Base-by-base conservation (phyloP, 2,888 invertebrate species). In the Camptogramma bilineatum region DNA sequence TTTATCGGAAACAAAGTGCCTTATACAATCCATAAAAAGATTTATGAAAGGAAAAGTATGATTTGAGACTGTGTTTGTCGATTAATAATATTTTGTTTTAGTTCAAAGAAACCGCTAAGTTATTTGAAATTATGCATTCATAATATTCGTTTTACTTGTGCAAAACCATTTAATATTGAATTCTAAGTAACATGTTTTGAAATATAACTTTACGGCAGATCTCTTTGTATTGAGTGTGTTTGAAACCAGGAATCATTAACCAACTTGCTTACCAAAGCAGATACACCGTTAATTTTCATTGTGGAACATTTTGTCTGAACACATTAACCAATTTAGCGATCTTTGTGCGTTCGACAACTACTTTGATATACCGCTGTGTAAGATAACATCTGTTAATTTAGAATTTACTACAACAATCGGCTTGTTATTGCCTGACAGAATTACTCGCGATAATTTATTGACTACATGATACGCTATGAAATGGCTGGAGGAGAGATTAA, bases 1-100 rank as follows among this genome's bases (percentile, higher is more conserved):
- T 81, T 64, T 79, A 86, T 89, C 82, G 88, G 87, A 88, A 88
- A 84, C 81, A 71, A 81, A 85, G 82, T 80, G 88, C 86, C 87
- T 86, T 80, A 81, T 81, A 81, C 81, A 84, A 90, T 86, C 82
- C 81, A 79, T 85, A 81, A 74, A 48, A 75, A 86, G 83, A 91
- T 90, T 87, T 87, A 87, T 87, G 80, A 78, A 73, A 77, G 79
- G 83, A 84, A 84, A 83, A 31, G 17, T 47, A 52, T 62, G 42
- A 28, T 28, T 42, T 42, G 54, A n/a, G 28, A 19, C 28, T 39
- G 46, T 44, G 13, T 54, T 39, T 39, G 34, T 39, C 13, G 9
- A 13, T 39, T 39, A 31, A 1, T 28, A 8, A 34, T 34, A 39
- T 39, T 39, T 39, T 39, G 34, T 39, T 0, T 39, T 13, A 13